These are phyloP conservation scores for Chaetops frenatus DNA, from an alignment of 2,113 vertebrate species.

Conservation along the genomic window DNA sequence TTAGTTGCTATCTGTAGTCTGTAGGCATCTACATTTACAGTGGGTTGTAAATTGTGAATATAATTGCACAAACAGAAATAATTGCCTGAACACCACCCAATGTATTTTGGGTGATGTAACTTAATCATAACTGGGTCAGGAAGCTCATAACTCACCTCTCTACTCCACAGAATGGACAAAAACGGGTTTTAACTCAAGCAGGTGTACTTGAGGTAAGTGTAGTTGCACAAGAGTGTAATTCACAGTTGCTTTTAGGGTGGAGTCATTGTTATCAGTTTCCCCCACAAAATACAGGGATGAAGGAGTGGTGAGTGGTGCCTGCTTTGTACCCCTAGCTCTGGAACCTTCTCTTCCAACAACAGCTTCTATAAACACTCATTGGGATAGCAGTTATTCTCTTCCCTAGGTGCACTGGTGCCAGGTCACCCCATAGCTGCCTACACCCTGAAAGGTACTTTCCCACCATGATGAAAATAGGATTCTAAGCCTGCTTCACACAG, in stretches of 20 bases:
- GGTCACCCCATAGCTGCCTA: neutral
- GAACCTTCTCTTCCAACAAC: neutral
- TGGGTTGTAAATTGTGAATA: neutral
- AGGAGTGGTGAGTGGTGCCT: neutral
- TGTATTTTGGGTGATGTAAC: neutral
- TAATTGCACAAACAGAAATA: neutral
- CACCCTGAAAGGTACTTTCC: neutral
- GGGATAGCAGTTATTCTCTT: neutral
- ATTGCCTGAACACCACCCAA: neutral
- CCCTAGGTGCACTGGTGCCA: neutral
- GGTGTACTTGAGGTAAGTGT: neutral
- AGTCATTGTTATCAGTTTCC: neutral
- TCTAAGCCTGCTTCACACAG: neutral
- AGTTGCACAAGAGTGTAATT: neutral
- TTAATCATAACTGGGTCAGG: neutral
- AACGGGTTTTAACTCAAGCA: neutral
- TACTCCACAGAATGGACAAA: neutral
- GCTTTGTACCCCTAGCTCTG: rapidly evolving
- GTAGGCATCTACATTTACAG: neutral
- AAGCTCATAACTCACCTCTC: neutral
- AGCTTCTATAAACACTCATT: neutral
- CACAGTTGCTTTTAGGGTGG: neutral
- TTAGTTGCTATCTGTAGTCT: neutral
- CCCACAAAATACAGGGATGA: neutral
- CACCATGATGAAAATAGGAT: rapidly evolving